A percentile compares a stretch with the other conserved stretches of the same genome.
phyloP scores from a whole-genome alignment of 2,113 vertebrate genomes.

The Micronycteris hirsuta region DNA sequence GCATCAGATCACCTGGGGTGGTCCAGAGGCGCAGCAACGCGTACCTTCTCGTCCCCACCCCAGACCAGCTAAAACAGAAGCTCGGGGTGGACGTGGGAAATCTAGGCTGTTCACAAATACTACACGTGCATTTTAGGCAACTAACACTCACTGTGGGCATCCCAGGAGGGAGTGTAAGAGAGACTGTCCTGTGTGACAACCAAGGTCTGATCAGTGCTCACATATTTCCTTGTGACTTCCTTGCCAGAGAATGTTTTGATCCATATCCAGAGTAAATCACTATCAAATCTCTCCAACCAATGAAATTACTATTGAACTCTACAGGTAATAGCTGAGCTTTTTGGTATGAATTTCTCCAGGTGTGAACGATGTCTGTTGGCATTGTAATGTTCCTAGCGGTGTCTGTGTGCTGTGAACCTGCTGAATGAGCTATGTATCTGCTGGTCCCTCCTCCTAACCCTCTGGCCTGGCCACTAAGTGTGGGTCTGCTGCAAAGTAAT shows the following conservation, averaged over 20 bases:
- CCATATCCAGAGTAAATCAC: neutral
- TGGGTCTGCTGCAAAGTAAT: neutral
- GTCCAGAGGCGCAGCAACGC: accelerated
- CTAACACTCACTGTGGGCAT: too few relatives aligned
- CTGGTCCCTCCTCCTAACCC: neutral
- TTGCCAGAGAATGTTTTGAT: neutral
- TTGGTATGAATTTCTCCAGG: neutral
- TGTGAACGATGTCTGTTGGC: neutral
- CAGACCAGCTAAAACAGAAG: neutral
- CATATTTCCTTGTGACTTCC: neutral
- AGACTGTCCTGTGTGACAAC: neutral
- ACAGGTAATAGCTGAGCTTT: neutral
- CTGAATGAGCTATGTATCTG: neutral
- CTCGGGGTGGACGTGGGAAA: neutral
- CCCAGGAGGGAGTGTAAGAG: neutral
- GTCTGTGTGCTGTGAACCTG: neutral
- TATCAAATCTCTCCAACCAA: neutral
- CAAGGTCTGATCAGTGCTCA: neutral
- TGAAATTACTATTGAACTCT: neutral
- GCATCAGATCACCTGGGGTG: neutral
- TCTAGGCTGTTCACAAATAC: neutral
- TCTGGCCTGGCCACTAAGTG: neutral
- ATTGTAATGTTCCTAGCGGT: neutral
- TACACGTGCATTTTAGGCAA: too few relatives aligned
- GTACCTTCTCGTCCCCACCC: accelerated